These are phyloP conservation scores for Hypena proboscidalis DNA, from an alignment of 2,888 invertebrate species.

Conservation along the genomic window DNA sequence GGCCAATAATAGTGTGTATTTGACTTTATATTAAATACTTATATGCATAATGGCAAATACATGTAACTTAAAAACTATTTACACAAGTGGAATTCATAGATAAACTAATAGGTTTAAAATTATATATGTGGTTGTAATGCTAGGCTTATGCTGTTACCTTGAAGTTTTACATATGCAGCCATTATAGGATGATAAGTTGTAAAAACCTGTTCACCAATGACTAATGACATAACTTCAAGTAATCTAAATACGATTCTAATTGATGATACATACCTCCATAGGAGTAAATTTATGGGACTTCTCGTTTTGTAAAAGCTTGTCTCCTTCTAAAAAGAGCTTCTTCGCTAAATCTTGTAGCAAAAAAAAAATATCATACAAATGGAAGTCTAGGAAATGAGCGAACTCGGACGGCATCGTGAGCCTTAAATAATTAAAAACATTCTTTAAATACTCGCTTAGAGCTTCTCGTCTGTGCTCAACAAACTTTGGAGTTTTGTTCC, in stretches of 20 bases:
- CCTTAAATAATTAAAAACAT: constrained; percentile 90
- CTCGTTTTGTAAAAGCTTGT: constrained; percentile 86
- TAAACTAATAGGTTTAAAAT: too few relatives aligned
- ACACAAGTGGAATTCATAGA: too few relatives aligned
- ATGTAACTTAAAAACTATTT: too few relatives aligned
- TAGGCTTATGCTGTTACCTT: too few relatives aligned
- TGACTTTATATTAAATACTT: too few relatives aligned
- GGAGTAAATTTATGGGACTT: constrained; percentile 90
- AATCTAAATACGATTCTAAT: not conserved
- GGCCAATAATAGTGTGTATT: too few relatives aligned
- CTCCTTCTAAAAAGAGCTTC: constrained; percentile 91
- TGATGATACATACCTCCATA: constrained; percentile 86
- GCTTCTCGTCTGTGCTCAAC: constrained; percentile 93
- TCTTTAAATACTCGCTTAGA: constrained; percentile 92
- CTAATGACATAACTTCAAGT: too few relatives aligned
- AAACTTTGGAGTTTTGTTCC: constrained; percentile 95
- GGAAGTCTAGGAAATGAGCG: constrained; percentile 94
- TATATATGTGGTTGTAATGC: too few relatives aligned
- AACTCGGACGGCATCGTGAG: constrained; percentile 92
- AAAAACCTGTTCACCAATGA: too few relatives aligned
- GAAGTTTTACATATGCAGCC: too few relatives aligned
- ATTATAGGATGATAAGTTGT: too few relatives aligned
- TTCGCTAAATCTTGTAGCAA: constrained; percentile 93
- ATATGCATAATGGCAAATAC: too few relatives aligned
- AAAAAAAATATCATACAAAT: constrained; percentile 95